phyloP scores from a whole-genome alignment of 2,797 vertebrate species.

The Gambusia yucatana region DNA sequence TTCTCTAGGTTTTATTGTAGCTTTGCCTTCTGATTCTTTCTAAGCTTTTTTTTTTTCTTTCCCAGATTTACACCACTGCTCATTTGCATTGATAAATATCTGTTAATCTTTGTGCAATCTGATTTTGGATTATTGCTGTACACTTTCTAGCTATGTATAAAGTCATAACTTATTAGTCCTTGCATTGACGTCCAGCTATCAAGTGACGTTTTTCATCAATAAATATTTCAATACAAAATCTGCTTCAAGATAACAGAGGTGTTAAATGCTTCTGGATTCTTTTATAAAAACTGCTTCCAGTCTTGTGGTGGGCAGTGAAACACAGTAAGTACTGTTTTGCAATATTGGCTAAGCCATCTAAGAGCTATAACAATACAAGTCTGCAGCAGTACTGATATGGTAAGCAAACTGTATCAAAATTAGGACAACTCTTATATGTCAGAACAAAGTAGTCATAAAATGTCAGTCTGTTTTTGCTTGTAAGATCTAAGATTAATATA shows the following conservation, averaged over 20 bases:
- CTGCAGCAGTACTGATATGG: not conserved
- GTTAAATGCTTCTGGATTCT: not conserved
- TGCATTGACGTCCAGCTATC: not conserved
- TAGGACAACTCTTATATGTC: slow-evolving; percentile 18
- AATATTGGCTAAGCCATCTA: not conserved
- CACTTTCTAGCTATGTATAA: not conserved
- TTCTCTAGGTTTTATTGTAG: too few relatives aligned
- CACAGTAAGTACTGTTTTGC: not conserved
- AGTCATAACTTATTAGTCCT: not conserved
- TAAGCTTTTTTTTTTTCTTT: too few relatives aligned
- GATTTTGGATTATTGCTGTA: not conserved
- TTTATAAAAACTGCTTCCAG: not conserved
- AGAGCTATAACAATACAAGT: not conserved
- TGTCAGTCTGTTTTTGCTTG: slow-evolving; percentile 17
- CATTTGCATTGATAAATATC: not conserved
- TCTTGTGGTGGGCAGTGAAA: not conserved
- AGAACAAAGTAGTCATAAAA: slow-evolving; percentile 33
- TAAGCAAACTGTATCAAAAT: slow-evolving; percentile 26
- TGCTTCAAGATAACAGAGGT: not conserved
- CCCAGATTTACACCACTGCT: not conserved
- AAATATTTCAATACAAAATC: not conserved
- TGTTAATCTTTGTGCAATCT: too few relatives aligned
- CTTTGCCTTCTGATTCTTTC: too few relatives aligned
- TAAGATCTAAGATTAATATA: slow-evolving; percentile 66
- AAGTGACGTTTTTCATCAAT: not conserved